These are phyloP conservation scores for Trogon melanurus DNA, from an alignment of 2,113 vertebrate species.

Conservation along the genomic window DNA sequence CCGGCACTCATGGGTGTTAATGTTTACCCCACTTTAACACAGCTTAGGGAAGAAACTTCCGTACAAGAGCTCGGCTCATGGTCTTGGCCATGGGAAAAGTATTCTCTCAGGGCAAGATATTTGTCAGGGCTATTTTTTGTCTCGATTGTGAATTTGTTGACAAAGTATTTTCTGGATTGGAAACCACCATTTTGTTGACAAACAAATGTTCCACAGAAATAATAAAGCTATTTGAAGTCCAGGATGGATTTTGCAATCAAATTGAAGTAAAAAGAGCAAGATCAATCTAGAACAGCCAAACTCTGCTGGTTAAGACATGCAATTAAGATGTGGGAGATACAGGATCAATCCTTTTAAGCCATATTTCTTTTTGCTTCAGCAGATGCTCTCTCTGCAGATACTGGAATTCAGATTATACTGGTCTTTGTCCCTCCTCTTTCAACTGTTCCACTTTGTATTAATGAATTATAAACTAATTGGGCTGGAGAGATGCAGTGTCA, in stretches of 20 bases:
- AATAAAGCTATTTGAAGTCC: not conserved
- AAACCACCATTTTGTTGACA: not conserved
- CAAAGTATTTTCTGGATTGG: not conserved
- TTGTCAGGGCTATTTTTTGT: not conserved
- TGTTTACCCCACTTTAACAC: not conserved
- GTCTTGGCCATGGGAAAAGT: accelerated
- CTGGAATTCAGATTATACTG: not conserved
- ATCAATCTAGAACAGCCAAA: not conserved
- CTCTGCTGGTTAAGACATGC: accelerated
- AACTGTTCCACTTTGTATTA: not conserved
- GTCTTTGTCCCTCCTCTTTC: not conserved
- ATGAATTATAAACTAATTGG: constrained; percentile 47
- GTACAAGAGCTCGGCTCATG: not conserved
- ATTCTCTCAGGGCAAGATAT: not conserved
- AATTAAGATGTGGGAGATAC: not conserved
- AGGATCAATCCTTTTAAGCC: not conserved
- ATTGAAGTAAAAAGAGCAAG: accelerated
- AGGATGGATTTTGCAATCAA: not conserved
- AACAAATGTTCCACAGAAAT: not conserved
- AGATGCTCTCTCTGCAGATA: not conserved
- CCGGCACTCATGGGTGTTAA: accelerated
- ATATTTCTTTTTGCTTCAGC: not conserved
- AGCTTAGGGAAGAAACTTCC: not conserved
- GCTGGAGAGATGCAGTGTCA: not conserved
- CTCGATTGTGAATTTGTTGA: not conserved